Conservation (phyloP, 2,797 vertebrate species). For the Pagetopsis macropterus region DNA sequence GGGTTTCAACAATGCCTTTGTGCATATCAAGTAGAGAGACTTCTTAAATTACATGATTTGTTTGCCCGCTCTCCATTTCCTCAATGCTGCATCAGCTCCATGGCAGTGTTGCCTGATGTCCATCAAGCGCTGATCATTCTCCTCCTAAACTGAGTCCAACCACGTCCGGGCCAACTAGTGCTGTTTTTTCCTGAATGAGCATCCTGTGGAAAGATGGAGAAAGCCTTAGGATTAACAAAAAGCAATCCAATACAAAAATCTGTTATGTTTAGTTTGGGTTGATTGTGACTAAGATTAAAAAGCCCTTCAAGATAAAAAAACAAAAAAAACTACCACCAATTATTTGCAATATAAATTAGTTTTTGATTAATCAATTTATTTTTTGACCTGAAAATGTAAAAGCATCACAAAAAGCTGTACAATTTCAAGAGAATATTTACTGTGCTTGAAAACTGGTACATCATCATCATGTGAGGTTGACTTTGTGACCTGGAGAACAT, state of each 20-base stretch:
- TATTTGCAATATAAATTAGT: not conserved
- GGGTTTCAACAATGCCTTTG: constrained; percentile 30
- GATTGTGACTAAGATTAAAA: too few relatives aligned
- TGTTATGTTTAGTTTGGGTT: too few relatives aligned
- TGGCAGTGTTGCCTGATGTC: constrained; percentile 59
- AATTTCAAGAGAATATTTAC: not conserved
- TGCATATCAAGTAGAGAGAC: constrained; percentile 40
- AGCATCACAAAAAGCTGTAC: too few relatives aligned
- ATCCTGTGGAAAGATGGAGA: constrained; percentile 69
- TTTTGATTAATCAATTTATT: not conserved
- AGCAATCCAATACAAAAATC: too few relatives aligned
- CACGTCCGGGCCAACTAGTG: constrained; percentile 73
- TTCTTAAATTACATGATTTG: constrained; percentile 37
- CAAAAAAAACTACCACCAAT: not conserved
- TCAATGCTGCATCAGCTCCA: constrained; percentile 38
- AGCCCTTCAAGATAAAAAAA: not conserved
- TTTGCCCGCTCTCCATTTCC: constrained; percentile 27
- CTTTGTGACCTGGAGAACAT: too few relatives aligned
- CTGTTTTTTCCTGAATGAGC: constrained; percentile 88
- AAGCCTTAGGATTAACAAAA: not conserved
- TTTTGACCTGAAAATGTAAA: not conserved
- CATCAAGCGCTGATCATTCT: constrained; percentile 54
- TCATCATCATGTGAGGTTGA: too few relatives aligned
- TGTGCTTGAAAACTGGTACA: too few relatives aligned
- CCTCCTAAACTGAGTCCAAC: constrained; percentile 33